Conservation (phyloP, 2,888 invertebrate species). For the Neocrepidodera transversa region DNA sequence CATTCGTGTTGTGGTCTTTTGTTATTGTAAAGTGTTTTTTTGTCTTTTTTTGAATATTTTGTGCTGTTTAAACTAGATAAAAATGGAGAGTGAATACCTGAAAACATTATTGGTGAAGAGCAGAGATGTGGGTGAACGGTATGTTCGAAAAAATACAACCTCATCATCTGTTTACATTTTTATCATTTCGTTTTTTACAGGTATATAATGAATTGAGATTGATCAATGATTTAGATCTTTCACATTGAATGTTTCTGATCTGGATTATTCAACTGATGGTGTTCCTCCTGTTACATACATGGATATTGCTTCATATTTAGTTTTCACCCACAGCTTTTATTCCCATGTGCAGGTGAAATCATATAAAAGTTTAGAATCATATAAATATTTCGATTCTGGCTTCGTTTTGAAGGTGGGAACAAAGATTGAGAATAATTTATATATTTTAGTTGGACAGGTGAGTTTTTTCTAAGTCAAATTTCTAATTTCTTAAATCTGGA, state of each 20-base stretch:
- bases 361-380: conserved; percentile 6
- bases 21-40: neutral
- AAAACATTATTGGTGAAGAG: neutral
- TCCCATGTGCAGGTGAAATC: conserved; percentile 9
- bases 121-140: neutral
- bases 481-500: too few species aligned
- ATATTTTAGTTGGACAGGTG: conserved; percentile 23
- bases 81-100: neutral
- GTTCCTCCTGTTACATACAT: conserved; percentile 12
- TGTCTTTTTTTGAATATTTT: neutral
- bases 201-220: neutral
- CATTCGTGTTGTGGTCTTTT: too few species aligned
- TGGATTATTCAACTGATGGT: neutral
- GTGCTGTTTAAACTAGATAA: neutral
- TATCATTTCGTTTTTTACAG: neutral
- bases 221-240: neutral
- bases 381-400: conserved; percentile 19
- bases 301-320: conserved; percentile 11
- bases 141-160: neutral
- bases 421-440: conserved; percentile 4
- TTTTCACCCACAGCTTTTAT: conserved; percentile 11
- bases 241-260: neutral
- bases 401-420: conserved; percentile 14
- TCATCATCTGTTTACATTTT: neutral
- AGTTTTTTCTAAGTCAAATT: neutral